These are phyloP conservation scores for Gymnorhina tibicen DNA, from an alignment of 2,113 vertebrate species.

Conservation along the genomic window DNA sequence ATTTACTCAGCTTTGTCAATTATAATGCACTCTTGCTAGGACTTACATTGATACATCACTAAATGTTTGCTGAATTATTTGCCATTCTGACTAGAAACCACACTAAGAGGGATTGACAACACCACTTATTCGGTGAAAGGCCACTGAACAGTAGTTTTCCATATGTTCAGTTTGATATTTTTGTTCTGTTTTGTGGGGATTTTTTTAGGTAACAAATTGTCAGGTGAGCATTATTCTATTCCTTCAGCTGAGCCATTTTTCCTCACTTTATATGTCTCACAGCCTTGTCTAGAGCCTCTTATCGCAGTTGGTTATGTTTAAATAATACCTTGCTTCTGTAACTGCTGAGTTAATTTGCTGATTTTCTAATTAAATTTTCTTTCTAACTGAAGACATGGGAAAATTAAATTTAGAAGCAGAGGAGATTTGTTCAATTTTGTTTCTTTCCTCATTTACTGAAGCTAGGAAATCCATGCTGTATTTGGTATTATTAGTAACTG, in stretches of 20 bases:
- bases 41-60: neutral
- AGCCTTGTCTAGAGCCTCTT: neutral
- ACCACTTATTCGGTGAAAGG: neutral
- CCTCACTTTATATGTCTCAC: neutral
- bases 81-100: neutral
- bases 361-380: neutral
- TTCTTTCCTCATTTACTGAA: neutral
- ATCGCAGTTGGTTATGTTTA: neutral
- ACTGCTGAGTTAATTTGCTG: neutral
- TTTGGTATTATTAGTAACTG: neutral
- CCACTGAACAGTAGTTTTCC: neutral
- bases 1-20: neutral
- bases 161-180: neutral
- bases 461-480: neutral
- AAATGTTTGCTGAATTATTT: neutral
- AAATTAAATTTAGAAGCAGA: neutral
- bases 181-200: neutral
- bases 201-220: neutral
- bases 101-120: neutral
- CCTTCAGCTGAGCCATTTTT: neutral
- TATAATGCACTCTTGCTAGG: neutral
- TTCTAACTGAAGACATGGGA: neutral
- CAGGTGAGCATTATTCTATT: neutral
- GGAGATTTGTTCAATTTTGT: neutral
- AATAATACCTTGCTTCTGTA: neutral